Percentiles rank a stretch among this genome's conserved stretches.
Evolutionary conservation across 2,888 invertebrate genomes (phyloP).

Genomic region (Drosophila mulleri): DNA sequence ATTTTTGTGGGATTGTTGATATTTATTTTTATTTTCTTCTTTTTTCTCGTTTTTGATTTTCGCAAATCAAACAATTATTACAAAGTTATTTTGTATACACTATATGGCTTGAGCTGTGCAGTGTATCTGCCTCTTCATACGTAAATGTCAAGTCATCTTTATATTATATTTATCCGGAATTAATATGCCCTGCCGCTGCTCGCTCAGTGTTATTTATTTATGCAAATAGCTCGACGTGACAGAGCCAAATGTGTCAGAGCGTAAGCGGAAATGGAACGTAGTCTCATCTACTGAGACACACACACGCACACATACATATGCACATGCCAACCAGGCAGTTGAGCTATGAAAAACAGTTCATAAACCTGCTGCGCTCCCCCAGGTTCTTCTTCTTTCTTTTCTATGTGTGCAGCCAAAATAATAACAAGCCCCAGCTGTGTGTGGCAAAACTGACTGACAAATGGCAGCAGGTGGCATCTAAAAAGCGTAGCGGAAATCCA

Average conservation of each 20-base stretch:
- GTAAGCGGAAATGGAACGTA: constrained; percentile 46
- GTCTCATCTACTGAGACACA: constrained; percentile 12
- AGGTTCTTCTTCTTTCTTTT: constrained; percentile 10
- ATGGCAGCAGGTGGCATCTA: constrained; percentile 65
- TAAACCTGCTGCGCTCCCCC: constrained; percentile 55
- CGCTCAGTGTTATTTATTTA: constrained; percentile 59
- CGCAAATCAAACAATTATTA: constrained; percentile 4
- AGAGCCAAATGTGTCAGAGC: constrained; percentile 64
- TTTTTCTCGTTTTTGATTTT: background rate
- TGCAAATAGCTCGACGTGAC: constrained; percentile 74
- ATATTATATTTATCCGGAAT: constrained; percentile 51
- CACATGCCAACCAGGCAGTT: constrained; percentile 16
- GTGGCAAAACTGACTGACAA: constrained; percentile 47
- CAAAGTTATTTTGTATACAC: background rate
- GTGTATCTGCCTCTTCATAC: constrained; percentile 9
- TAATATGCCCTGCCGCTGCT: constrained; percentile 53
- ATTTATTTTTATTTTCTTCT: too few species aligned
- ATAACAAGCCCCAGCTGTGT: constrained; percentile 20
- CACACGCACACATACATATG: background rate
- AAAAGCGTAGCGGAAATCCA: constrained; percentile 33
- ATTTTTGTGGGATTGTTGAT: background rate
- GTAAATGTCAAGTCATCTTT: constrained; percentile 14
- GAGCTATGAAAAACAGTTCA: constrained; percentile 40
- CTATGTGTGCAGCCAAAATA: constrained; percentile 45
- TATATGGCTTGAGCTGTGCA: background rate